Conservation (phyloP, 2,888 invertebrate genomes). For the Schrankia costaestrigalis region DNA sequence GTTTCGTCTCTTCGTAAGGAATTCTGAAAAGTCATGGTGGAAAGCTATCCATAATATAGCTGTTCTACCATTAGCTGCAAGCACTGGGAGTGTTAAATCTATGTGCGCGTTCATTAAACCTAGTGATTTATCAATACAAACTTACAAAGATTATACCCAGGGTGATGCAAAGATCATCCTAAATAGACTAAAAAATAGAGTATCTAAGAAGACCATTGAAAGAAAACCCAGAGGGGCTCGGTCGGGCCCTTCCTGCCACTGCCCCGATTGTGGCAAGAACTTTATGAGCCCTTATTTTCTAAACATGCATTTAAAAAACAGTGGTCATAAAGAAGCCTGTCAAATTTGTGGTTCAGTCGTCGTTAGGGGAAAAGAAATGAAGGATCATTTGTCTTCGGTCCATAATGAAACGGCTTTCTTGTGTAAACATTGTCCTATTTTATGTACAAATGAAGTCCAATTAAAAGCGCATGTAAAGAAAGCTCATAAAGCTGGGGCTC, state of each 20-base stretch:
- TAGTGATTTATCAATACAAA: slow-evolving; percentile 45
- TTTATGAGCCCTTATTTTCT: slow-evolving; percentile 59
- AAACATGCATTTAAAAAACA: slow-evolving; percentile 59
- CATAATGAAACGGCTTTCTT: slow-evolving; percentile 43
- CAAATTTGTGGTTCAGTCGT: slow-evolving; percentile 50
- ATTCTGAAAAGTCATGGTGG: slow-evolving; percentile 51
- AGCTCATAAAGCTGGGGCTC: slow-evolving; percentile 47
- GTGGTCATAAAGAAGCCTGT: slow-evolving; percentile 65
- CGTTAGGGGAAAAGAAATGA: slow-evolving; percentile 49
- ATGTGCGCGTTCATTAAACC: slow-evolving; percentile 53
- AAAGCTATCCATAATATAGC: slow-evolving; percentile 45
- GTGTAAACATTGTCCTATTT: slow-evolving; percentile 56
- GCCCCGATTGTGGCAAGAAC: slow-evolving; percentile 59
- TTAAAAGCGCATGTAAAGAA: slow-evolving; percentile 45
- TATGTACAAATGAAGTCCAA: slow-evolving; percentile 41
- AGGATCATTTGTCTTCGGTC: slow-evolving; percentile 42
- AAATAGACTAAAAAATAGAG: slow-evolving; percentile 41
- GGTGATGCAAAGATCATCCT: slow-evolving; percentile 44
- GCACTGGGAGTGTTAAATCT: slow-evolving; percentile 37
- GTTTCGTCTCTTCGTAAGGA: slow-evolving; percentile 51
- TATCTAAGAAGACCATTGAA: slow-evolving; percentile 30
- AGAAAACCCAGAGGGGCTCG: slow-evolving; percentile 39
- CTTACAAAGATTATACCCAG: slow-evolving; percentile 46
- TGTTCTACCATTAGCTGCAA: slow-evolving; percentile 25
- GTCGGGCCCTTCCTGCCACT: slow-evolving; percentile 48